These are phyloP conservation scores for Tiphia femorata DNA, from an alignment of 2,888 invertebrate genomes.

Conservation along the genomic window DNA sequence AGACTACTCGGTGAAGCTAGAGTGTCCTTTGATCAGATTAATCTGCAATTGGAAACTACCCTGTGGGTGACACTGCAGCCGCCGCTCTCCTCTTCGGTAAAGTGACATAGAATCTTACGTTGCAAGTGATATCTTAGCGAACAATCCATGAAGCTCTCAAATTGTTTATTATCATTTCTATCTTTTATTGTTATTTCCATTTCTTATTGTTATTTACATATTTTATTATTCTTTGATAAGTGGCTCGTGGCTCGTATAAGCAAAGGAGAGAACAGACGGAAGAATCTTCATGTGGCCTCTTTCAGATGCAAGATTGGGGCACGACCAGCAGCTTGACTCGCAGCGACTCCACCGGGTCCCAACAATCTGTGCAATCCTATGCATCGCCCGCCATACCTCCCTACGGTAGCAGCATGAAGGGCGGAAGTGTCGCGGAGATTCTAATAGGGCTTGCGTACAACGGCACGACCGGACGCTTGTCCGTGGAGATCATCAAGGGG, in stretches of 20 bases:
- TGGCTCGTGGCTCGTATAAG: neutral
- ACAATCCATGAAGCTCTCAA: too few species aligned
- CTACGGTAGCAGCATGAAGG: constrained; percentile 74
- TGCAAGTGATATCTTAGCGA: too few species aligned
- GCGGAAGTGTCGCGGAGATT: constrained; percentile 92
- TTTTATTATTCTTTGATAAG: too few species aligned
- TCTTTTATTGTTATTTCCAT: too few species aligned
- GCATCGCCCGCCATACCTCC: constrained; percentile 63
- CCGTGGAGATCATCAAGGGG: constrained; percentile 89
- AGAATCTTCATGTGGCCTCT: neutral
- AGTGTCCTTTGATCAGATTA: constrained; percentile 90
- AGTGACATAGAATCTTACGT: neutral
- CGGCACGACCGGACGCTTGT: constrained; percentile 92
- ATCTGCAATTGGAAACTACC: constrained; percentile 90
- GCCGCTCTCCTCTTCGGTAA: constrained; percentile 60
- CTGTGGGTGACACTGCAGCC: constrained; percentile 87
- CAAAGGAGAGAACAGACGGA: neutral
- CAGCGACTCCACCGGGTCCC: constrained; percentile 94
- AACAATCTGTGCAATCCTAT: constrained; percentile 80
- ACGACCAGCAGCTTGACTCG: constrained; percentile 76
- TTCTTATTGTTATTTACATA: too few species aligned
- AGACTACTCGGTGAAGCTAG: constrained; percentile 91
- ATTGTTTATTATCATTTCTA: too few species aligned
- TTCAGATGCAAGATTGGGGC: constrained; percentile 62
- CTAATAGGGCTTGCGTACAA: constrained; percentile 92